Evolutionary conservation across 2,113 vertebrate genomes (phyloP), one percentile per base, ranked within the genome.

Genomic region (Mobula hypostoma): DNA sequence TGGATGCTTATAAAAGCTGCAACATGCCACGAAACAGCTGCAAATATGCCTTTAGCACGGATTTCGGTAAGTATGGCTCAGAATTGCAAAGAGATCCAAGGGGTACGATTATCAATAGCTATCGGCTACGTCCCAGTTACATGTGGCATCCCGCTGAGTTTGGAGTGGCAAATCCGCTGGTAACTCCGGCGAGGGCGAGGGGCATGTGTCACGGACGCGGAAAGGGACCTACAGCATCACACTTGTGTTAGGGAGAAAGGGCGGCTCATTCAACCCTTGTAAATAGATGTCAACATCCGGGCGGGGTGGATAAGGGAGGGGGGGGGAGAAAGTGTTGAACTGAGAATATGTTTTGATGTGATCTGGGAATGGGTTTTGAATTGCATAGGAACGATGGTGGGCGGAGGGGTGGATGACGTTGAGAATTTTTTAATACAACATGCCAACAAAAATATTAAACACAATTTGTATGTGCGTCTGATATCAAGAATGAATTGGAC

Each of bases 41-140:
- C 94, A 95, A 96, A 95, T 94, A 95, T 95, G 95, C 94, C 32
- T 40, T 74, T 14, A 14, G 36, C 82, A 95, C 94, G 96, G 96
- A 96, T 96, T 95, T 95, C 95, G 94, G 97, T 96, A 97, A 97
- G 97, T 95, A 95, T 94, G 95, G 95, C 95, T 95, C 83, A 92
- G 85, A 61, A 66, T 66, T 61, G 63, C 77, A 94, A 58, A 94
- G 72, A 48, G 48, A 94, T 87, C 79, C 74, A 76, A 63, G 94
- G 94, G 94, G 29, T 70, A 94, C 56, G 76, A 76, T 83, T 91
- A 94, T 83, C 94, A 72, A 12, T 92, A 90, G 94, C 94, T 94
- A 94, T 95, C 94, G 95, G 94, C 94, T 19, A 94, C 70, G 68
- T 94, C 94, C 92, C n/a, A 17, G 94, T 94, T 95, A 94, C 83